Evolutionary conservation across 35 echinoderm and acorn worm genomes (phyloP).

Genomic region (Stichopus chloronotus): DNA sequence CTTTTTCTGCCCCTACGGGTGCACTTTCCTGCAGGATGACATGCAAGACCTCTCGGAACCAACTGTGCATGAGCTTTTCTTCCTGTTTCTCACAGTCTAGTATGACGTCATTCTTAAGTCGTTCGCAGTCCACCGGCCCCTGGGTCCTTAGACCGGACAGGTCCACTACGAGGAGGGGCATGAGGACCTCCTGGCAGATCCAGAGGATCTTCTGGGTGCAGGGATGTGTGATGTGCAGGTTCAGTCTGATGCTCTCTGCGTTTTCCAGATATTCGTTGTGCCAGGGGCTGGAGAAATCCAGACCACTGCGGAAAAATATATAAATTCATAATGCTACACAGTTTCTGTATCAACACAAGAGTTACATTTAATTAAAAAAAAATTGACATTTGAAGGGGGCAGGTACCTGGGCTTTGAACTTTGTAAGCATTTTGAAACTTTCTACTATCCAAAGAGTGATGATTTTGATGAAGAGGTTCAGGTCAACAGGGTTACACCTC

Average conservation of each 20-base stretch:
- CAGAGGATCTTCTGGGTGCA: slow-evolving; percentile 88
- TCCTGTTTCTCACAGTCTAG: slow-evolving; percentile 98
- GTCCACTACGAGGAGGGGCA: slow-evolving; percentile 72
- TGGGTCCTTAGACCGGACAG: slow-evolving; percentile 74
- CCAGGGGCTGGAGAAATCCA: slow-evolving; percentile 97
- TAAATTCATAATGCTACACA: slow-evolving; percentile 2
- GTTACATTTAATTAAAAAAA: too few species aligned
- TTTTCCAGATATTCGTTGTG: slow-evolving; percentile 69
- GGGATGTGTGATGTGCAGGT: slow-evolving; percentile 90
- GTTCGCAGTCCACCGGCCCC: slow-evolving; percentile 91
- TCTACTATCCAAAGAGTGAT: too few species aligned
- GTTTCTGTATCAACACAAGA: not conserved
- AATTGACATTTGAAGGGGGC: too few species aligned
- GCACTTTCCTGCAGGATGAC: slow-evolving; percentile 82
- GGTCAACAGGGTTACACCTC: too few species aligned
- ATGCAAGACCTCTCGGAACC: slow-evolving; percentile 98
- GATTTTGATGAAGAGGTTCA: too few species aligned
- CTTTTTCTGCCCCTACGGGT: slow-evolving; percentile 65
- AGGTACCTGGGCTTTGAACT: too few species aligned
- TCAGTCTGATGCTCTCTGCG: slow-evolving; percentile 58
- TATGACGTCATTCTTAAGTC: slow-evolving; percentile 97
- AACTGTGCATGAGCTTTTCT: slow-evolving; percentile 94
- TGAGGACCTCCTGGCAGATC: slow-evolving; percentile 80
- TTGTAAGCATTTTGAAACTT: too few species aligned
- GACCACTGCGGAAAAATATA: slow-evolving; percentile 58